Conservation (phyloP, 1,140 invertebrate species). For the Drosophila subpulchrella region DNA sequence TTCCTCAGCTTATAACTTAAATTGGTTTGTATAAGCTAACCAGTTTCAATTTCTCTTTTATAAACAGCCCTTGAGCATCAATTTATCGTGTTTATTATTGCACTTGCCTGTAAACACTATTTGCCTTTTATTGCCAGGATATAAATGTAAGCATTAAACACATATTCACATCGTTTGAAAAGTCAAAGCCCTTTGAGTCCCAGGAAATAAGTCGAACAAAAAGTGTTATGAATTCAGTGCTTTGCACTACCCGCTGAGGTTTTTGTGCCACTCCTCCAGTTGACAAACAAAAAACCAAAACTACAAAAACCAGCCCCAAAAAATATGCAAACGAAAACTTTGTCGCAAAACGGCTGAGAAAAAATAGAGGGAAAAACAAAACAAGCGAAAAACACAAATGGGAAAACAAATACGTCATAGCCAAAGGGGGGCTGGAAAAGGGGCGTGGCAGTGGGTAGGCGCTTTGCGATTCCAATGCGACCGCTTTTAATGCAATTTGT, state of each 20-base stretch:
- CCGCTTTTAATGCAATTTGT: constrained; percentile 74
- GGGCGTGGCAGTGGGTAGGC: constrained; percentile 18
- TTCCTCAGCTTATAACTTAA: not conserved
- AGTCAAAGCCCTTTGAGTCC: constrained; percentile 12
- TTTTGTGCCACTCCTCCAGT: constrained; percentile 5
- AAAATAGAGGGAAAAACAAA: constrained; percentile 12
- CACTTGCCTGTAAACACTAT: not conserved
- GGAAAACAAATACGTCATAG: constrained; percentile 16
- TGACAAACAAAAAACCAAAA: constrained; percentile 10
- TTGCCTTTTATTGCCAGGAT: not conserved
- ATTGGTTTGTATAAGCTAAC: not conserved
- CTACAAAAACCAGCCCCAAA: constrained; percentile 32
- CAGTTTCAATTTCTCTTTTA: not conserved
- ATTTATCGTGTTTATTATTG: not conserved
- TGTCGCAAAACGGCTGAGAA: constrained; percentile 10
- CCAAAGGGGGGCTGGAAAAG: not conserved
- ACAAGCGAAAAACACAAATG: constrained; percentile 20
- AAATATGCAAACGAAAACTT: constrained; percentile 68
- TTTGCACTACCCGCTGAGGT: not conserved
- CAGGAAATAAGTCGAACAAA: constrained; percentile 13
- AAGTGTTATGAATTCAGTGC: constrained; percentile 32
- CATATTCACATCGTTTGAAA: constrained; percentile 18
- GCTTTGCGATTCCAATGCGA: constrained; percentile 46
- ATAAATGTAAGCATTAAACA: constrained; percentile 15
- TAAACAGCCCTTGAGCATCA: not conserved